Evolutionary conservation across 2,797 vertebrate species (phyloP), one percentile per base, ranked within the genome.

Genomic region (Moxostoma hubbsi): DNA sequence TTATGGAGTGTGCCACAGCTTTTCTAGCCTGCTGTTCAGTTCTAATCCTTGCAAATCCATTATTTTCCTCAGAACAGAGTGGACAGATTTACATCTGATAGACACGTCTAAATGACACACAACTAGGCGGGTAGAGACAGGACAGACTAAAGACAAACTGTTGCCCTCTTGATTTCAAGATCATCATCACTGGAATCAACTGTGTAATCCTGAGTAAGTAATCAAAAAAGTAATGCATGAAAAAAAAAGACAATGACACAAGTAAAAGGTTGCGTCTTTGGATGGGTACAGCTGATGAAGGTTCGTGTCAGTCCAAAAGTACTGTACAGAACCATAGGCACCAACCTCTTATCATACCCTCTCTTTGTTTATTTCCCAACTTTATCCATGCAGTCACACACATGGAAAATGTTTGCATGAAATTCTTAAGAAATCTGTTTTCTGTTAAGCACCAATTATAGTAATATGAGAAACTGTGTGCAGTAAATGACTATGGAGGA

Each of bases 1-100:
- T 24, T 3, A 36, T 36, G 36, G 55, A 88, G 88, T 90, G 82
- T 79, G 79, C 79, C 83, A 36, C 36, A 36, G 36, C 36, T 36
- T 36, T 36, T 86, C 86, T 84, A 85, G 82, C 88, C 90, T 90
- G 86, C 80, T 85, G 79, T 85, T 85, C 83, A 61, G 66, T 24
- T 81, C 69, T 93, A 92, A 94, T 92, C 90, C 91, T 64, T 72
- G 46, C 71, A 89, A 92, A 93, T 91, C 92, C 88, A 89, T 90
- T 92, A 87, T 93, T 93, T 92, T 90, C 80, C 57, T 81, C 53
- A 49, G 80, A 82, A 87, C 64, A 75, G 80, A 78, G 61, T 73
- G 79, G 65, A 71, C 24, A 77, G 83, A 82, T 81, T 82, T 75
- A 67, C 85, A 84, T 84, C 87, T 87, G 87, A 86, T 87, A 86